Evolutionary conservation across 2,797 vertebrate genomes (phyloP), one percentile per base, ranked within the genome.

Genomic region (Amblyraja radiata): DNA sequence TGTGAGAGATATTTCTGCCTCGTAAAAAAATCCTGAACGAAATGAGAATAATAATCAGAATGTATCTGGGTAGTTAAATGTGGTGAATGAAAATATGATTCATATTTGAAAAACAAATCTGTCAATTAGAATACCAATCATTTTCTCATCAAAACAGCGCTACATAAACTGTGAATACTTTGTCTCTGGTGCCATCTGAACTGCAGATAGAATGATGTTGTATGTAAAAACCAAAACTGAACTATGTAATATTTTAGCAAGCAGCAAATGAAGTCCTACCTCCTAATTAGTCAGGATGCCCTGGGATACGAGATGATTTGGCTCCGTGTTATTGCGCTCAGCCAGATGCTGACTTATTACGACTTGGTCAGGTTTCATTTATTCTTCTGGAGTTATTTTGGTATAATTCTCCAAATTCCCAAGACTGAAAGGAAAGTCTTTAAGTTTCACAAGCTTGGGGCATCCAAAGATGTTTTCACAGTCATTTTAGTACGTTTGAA

Each of bases 41-140:
- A 84, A 84, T 61, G 2, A 18, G 16, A 88, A 88, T 68, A n/a
- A 68, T 32, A 88, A n/a, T 65, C n/a, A 5, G 61, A 88, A 88
- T 32, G 68, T 88, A 32, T 88, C 65, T 16, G 84, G 84, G 84
- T 65, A 88, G 83, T 86, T 86, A 86, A 86, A 88, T 36, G 32
- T 88, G 61, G 61, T 88, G 61, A 68, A 88, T 88, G n/a, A 88
- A 88, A 88, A 68, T 88, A 88, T 88, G 84, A 88, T 68, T 68
- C 84, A 88, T 88, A 68, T 68, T 88, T 88, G 16, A 68, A 68
- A 88, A 68, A 88, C 63, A 88, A 88, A 88, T 88, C 61, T 88
- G 84, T 65, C 84, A 88, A 88, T 88, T 88, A 88, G 63, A 88
- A 68, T 63, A 88, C 63, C 84, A 88, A 88, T 88, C 84, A 88